Evolutionary conservation across 2,797 vertebrate genomes (phyloP).

Genomic region (Synaphobranchus kaupii): DNA sequence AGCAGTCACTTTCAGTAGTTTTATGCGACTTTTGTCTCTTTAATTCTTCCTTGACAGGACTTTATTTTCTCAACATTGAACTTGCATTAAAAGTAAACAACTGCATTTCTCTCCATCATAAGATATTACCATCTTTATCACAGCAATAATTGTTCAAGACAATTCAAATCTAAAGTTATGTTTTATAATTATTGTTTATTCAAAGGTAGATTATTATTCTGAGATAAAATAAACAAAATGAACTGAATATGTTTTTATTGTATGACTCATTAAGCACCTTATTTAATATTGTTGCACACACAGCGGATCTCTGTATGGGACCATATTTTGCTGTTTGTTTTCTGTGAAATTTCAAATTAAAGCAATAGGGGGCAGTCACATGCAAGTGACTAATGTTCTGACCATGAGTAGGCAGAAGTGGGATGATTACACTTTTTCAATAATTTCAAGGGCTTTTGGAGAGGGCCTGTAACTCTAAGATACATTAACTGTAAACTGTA

Average conservation of each 20-base stretch:
- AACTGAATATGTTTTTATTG: background rate
- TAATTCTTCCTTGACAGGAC: background rate
- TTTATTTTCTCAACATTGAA: background rate
- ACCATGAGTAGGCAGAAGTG: background rate
- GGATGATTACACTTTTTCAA: background rate
- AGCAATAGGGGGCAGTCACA: background rate
- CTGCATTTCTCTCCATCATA: no score
- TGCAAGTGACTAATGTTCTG: background rate
- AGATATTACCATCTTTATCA: no score
- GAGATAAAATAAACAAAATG: no score
- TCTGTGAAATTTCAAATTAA: background rate
- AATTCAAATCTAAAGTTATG: no score
- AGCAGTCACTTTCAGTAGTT: background rate
- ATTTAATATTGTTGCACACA: background rate
- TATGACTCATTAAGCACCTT: background rate
- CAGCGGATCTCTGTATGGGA: background rate
- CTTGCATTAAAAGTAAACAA: background rate
- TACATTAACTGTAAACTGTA: background rate
- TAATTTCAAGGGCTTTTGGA: background rate
- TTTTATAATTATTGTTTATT: no score
- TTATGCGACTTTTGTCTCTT: background rate
- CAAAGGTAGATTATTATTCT: no score
- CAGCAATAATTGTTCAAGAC: no score
- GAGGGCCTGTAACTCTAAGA: background rate
- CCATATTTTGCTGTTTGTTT: background rate